Evolutionary conservation across 2,888 invertebrate genomes (phyloP), one percentile per base, ranked within the genome.

Genomic region (Aphrophora alni): DNA sequence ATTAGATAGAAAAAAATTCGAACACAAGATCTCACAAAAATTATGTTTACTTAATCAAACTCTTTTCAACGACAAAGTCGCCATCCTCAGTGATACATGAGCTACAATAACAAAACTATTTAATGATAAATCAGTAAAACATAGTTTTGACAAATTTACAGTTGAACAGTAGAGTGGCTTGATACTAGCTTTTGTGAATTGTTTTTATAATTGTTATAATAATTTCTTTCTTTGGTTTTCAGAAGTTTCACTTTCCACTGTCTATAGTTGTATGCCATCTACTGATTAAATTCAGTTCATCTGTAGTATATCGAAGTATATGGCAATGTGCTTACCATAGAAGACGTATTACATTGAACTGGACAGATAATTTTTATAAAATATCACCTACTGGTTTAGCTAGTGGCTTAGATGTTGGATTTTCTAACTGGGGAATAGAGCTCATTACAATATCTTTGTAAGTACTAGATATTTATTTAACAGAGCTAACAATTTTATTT

Each of bases 341-440:
- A 79, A 90, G 91, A 21, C 91, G 95, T 83, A 90, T 95, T 25
- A 88, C 92, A 72, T 88, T 98, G 68, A 91, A 93, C 38, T 97
- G 96, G 91, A 90, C 92, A 82, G 93, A 92, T 27, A 95, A 96
- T 87, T 86, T 96, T n/a, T 90, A 93, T 78, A 93, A 94, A 82
- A 92, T 98, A 80, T 95, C 93, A 0, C 94, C 95, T 1, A 93
- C 96, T 80, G 99, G 98, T 5, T 89, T 98, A 69, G 96, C 97
- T 78, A 98, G 98, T 87, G 98, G 98, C 1, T 92, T 99, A 78
- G 99, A 99, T 87, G 98, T 99, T 85, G 98, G 98, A 3, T 94
- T 99, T 87, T 99, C 98, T 0, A 98, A 98, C 88, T 99, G 99
- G 99, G 98, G 98, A 17, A 91, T 99, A 81, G 97, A 97, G 87